phyloP scores from a whole-genome alignment of 2,113 vertebrate species.

The Gobiocypris rarus region DNA sequence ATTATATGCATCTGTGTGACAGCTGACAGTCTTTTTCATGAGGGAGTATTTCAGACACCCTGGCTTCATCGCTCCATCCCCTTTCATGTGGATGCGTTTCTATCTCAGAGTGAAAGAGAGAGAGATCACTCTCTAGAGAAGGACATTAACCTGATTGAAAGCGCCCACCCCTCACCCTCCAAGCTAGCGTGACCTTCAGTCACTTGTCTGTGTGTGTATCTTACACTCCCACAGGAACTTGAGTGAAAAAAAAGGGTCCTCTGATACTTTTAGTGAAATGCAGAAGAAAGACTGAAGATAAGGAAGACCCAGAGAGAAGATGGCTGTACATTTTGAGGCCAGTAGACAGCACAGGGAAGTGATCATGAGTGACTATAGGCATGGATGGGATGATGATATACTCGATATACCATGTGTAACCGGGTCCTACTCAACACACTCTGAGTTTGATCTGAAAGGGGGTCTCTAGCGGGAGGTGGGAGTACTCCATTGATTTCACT shows the following conservation, averaged over 20 bases:
- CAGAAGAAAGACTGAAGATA: conserved; percentile 5
- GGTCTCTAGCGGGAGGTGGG: too few species aligned
- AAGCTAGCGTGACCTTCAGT: conserved; percentile 74
- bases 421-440: too few species aligned
- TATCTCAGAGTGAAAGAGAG: conserved; percentile 9
- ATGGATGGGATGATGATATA: not conserved
- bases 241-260: conserved; percentile 12
- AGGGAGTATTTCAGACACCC: conserved; percentile 9
- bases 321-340: not conserved
- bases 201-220: conserved; percentile 59
- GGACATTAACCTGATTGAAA: conserved; percentile 69
- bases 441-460: too few species aligned
- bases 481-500: too few species aligned
- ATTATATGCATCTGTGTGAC: conserved; percentile 4
- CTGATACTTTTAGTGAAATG: conserved; percentile 6
- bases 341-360: not conserved
- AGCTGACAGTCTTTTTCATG: conserved; percentile 15
- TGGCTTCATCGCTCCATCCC: conserved; percentile 10
- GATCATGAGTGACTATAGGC: not conserved
- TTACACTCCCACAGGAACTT: conserved; percentile 59
- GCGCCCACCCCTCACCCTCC: conserved; percentile 48
- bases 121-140: conserved; percentile 49
- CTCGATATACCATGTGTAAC: not conserved
- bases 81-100: not conserved
- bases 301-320: not conserved